phyloP scores from a whole-genome alignment of 2,888 invertebrate genomes.

The Polietes domitor region DNA sequence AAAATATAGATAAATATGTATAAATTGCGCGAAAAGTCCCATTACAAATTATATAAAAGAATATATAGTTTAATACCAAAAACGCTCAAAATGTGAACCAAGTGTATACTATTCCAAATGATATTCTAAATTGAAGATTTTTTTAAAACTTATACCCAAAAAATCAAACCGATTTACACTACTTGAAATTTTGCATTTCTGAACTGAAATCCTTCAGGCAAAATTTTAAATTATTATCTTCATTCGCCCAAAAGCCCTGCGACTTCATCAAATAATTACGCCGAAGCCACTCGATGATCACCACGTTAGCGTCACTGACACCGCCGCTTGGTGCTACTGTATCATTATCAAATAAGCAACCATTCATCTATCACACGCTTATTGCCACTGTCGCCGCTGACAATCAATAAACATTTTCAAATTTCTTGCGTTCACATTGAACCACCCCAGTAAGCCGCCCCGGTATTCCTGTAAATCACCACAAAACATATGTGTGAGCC shows the following conservation, averaged over 20 bases:
- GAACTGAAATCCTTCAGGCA: too few species aligned
- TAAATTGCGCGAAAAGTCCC: too few species aligned
- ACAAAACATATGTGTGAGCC: conserved; percentile 11
- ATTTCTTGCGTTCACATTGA: not conserved
- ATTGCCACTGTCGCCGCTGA: not conserved
- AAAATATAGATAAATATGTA: too few species aligned
- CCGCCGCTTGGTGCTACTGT: not conserved
- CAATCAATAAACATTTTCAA: not conserved
- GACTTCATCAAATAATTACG: not conserved
- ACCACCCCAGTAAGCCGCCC: not conserved
- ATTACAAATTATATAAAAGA: too few species aligned
- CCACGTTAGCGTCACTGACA: not conserved
- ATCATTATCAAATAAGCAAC: not conserved
- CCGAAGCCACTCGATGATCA: not conserved
- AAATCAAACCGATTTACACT: too few species aligned
- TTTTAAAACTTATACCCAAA: too few species aligned
- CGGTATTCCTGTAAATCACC: not conserved
- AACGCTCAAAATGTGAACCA: too few species aligned
- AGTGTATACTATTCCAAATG: too few species aligned
- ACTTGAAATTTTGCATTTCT: too few species aligned
- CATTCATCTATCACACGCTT: not conserved
- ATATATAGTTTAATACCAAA: too few species aligned
- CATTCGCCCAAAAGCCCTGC: not conserved
- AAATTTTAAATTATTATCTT: too few species aligned
- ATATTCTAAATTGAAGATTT: too few species aligned